These are phyloP conservation scores for Columba guinea DNA, from an alignment of 2,797 vertebrate genomes.

Conservation along the genomic window DNA sequence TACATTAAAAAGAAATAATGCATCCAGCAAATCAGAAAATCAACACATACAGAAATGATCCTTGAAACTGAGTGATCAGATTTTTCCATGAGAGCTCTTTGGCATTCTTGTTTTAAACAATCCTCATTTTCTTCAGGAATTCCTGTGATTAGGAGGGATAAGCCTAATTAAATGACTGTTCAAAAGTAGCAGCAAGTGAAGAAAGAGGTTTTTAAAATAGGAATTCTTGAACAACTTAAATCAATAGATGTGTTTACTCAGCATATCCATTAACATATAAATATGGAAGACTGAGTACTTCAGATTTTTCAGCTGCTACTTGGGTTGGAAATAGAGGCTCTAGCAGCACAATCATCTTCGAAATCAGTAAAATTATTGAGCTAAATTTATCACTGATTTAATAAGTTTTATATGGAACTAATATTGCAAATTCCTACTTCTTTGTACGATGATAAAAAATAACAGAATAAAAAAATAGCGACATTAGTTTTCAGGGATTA, in stretches of 20 bases:
- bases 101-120: neutral
- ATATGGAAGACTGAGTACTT: slow-evolving; percentile 17
- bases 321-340: slow-evolving; percentile 6
- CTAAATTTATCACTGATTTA: slow-evolving; percentile 8
- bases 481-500: neutral
- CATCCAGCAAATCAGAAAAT: neutral
- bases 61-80: neutral
- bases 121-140: neutral
- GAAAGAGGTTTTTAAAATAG: slow-evolving; percentile 1
- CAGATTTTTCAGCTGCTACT: slow-evolving; percentile 42
- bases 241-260: slow-evolving; percentile 30
- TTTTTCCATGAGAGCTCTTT: neutral
- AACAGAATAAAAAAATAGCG: neutral
- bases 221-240: neutral
- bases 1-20: neutral
- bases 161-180: neutral
- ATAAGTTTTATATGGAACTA: neutral
- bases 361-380: slow-evolving; percentile 8
- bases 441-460: neutral
- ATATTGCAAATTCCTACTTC: neutral
- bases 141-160: neutral
- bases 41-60: neutral
- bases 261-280: slow-evolving; percentile 31
- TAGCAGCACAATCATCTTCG: neutral
- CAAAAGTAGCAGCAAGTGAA: neutral